Evolutionary conservation across 2,888 invertebrate genomes (phyloP).

Genomic region (Nephrotoma appendiculata): DNA sequence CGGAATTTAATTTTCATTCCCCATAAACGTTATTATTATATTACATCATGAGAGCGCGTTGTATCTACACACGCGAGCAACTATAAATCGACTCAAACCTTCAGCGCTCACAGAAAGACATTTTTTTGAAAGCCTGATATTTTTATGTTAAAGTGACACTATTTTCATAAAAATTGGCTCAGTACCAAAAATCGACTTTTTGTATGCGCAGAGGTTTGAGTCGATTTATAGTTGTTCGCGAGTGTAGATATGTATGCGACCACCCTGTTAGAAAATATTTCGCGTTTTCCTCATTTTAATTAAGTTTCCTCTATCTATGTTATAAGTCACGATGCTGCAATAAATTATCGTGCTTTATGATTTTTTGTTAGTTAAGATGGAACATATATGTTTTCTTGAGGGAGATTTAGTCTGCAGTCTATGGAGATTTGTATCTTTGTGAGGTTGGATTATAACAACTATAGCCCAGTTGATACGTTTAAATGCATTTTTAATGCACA

Average conservation of each 20-base stretch:
- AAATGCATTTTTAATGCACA: not conserved
- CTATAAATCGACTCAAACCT: too few relatives aligned
- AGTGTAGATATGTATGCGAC: not conserved
- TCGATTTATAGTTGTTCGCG: too few relatives aligned
- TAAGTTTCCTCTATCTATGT: not conserved
- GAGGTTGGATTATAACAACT: not conserved
- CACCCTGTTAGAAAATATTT: not conserved
- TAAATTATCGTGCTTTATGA: not conserved
- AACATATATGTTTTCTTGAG: not conserved
- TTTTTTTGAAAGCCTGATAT: too few relatives aligned
- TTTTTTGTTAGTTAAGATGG: not conserved
- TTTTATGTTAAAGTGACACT: too few relatives aligned
- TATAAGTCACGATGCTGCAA: not conserved
- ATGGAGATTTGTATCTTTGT: not conserved
- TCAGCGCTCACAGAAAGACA: too few relatives aligned
- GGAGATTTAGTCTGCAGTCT: not conserved
- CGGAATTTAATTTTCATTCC: not conserved
- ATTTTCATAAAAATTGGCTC: too few relatives aligned
- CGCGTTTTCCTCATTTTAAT: not conserved
- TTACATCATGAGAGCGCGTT: not conserved
- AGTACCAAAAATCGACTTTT: too few relatives aligned
- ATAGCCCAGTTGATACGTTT: not conserved
- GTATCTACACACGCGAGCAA: not conserved
- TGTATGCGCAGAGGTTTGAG: too few relatives aligned
- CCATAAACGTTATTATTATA: not conserved